Conservation (phyloP, 2,888 invertebrate species). For the Euplexia lucipara region DNA sequence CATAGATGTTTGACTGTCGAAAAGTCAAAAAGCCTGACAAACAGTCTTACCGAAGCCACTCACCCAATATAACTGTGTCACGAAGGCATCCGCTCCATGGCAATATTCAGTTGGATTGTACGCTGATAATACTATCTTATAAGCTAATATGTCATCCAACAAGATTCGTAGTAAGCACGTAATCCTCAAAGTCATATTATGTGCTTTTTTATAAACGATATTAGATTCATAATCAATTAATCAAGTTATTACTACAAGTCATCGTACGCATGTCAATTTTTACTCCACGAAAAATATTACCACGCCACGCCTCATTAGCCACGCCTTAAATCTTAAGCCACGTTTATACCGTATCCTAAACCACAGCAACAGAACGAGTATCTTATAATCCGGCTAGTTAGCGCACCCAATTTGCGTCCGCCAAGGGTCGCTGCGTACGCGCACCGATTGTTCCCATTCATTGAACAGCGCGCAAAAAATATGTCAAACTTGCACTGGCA, state of each 20-base stretch:
- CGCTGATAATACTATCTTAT: conserved; percentile 4
- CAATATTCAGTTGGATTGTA: too few relatives aligned
- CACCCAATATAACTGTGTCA: too few relatives aligned
- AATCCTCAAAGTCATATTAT: conserved; percentile 13
- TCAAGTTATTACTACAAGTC: too few relatives aligned
- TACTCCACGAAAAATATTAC: too few relatives aligned
- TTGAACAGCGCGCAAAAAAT: conserved; percentile 52
- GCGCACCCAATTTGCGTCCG: conserved; percentile 73
- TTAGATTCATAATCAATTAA: background rate
- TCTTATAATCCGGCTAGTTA: conserved; percentile 73
- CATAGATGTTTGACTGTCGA: too few relatives aligned
- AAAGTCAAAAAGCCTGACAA: too few relatives aligned
- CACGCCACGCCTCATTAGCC: too few relatives aligned
- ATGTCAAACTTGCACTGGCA: conserved; percentile 63
- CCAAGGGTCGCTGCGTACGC: conserved; percentile 78
- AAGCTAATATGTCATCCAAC: conserved; percentile 8
- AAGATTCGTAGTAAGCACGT: conserved; percentile 1
- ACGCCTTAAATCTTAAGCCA: conserved; percentile 37
- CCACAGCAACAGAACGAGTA: conserved; percentile 61
- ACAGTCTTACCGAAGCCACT: too few relatives aligned
- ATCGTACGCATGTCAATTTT: too few relatives aligned
- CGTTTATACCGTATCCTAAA: conserved; percentile 57
- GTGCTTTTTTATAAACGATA: too few relatives aligned
- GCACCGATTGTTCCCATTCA: conserved; percentile 62
- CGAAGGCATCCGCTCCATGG: too few relatives aligned